Conservation (phyloP, 2,113 vertebrate species). For the Macrotis lagotis region DNA sequence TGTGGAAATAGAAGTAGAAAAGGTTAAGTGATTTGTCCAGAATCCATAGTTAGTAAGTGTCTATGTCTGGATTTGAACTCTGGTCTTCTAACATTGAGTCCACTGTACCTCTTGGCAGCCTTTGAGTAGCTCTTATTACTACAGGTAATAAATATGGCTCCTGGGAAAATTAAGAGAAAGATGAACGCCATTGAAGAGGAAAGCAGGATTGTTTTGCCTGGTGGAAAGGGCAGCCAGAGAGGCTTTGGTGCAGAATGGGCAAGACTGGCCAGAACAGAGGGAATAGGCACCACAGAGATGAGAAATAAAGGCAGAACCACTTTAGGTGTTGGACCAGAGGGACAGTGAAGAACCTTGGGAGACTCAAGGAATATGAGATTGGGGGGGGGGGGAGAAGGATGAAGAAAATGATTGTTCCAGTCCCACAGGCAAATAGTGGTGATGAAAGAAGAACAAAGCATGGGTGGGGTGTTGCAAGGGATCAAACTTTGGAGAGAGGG, state of each 20-base stretch:
- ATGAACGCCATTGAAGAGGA: neutral
- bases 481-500: neutral
- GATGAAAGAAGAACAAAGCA: neutral
- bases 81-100: neutral
- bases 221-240: conserved; percentile 1
- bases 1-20: neutral
- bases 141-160: neutral
- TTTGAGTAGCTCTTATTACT: neutral
- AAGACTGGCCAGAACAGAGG: neutral
- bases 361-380: neutral
- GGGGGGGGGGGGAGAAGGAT: neutral
- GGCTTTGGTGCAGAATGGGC: neutral
- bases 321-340: neutral
- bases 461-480: neutral
- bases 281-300: neutral
- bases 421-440: neutral
- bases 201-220: neutral
- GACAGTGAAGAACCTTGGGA: neutral
- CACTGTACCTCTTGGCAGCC: neutral
- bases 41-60: neutral
- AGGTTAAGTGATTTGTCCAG: neutral
- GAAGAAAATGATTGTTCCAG: neutral
- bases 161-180: neutral
- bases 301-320: neutral
- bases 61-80: neutral